A percentile compares a stretch with the other conserved stretches of the same genome.
Evolutionary conservation across 1,140 invertebrate species (phyloP).

Genomic region (Phymastichus coffea): DNA sequence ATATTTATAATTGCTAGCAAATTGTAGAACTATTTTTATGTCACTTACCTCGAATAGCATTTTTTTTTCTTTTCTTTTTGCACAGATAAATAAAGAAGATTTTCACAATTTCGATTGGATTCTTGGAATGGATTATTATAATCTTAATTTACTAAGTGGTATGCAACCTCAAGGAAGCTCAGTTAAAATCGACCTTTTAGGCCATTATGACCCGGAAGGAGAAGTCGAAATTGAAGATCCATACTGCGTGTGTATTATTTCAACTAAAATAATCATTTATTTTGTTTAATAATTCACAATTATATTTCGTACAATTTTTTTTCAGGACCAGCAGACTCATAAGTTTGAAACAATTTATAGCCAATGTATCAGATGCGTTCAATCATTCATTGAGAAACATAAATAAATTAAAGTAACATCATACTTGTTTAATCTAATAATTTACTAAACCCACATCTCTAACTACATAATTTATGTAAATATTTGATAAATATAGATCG

Average conservation of each 20-base stretch:
- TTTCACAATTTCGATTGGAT: slow-evolving; percentile 81
- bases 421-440: no score
- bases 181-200: slow-evolving; percentile 75
- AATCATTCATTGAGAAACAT: slow-evolving; percentile 63
- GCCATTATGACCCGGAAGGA: slow-evolving; percentile 77
- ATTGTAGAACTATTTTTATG: neutral
- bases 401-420: no score
- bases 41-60: neutral
- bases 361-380: slow-evolving; percentile 68
- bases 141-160: slow-evolving; percentile 69
- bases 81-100: slow-evolving; percentile 66
- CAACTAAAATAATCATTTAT: slow-evolving; percentile 22
- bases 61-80: neutral
- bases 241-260: slow-evolving; percentile 70
- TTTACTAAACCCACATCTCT: no score
- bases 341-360: slow-evolving; percentile 75
- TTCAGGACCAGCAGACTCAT: slow-evolving; percentile 61
- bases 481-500: no score
- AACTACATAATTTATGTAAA: no score
- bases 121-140: slow-evolving; percentile 88
- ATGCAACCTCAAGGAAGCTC: slow-evolving; percentile 64
- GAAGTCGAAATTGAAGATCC: slow-evolving; percentile 83
- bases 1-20: no score
- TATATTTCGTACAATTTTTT: neutral
- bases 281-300: slow-evolving; percentile 11